A percentile compares a stretch with the other conserved stretches of the same genome.
Evolutionary conservation across 2,113 vertebrate species (phyloP).

Genomic region (Monopterus albus): DNA sequence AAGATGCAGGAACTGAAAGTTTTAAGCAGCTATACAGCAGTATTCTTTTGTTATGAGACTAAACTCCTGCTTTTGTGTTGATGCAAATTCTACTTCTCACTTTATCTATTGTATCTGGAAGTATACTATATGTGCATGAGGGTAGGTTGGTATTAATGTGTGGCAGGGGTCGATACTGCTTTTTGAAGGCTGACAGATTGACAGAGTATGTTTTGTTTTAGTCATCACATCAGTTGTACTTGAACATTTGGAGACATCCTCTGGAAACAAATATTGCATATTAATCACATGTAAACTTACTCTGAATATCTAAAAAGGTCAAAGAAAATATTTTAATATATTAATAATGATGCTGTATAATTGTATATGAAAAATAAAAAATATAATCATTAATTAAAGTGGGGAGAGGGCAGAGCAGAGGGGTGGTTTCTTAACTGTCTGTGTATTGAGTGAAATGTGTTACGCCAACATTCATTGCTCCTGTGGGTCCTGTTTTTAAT

Average conservation of each 20-base stretch:
- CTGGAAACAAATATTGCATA: background rate
- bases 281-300: background rate
- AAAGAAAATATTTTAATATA: too few species aligned
- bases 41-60: constrained; percentile 18
- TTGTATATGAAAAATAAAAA: too few species aligned
- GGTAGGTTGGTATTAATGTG: background rate
- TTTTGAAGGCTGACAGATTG: background rate
- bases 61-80: background rate
- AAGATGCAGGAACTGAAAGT: constrained; percentile 16
- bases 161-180: background rate
- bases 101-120: background rate
- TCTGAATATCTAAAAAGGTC: background rate
- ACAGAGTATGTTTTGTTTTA: background rate
- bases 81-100: constrained; percentile 3
- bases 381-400: constrained; percentile 16
- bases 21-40: background rate
- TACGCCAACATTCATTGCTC: constrained; percentile 13
- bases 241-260: background rate
- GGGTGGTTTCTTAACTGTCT: constrained; percentile 33
- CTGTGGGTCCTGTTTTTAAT: constrained; percentile 44
- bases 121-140: background rate
- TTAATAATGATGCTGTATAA: too few species aligned
- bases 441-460: constrained; percentile 40
- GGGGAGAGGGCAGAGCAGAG: background rate
- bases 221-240: background rate